A percentile compares a stretch with the other conserved stretches of the same genome.
Conservation (phyloP, 2,797 vertebrate species). For the Pangasius djambal region DNA sequence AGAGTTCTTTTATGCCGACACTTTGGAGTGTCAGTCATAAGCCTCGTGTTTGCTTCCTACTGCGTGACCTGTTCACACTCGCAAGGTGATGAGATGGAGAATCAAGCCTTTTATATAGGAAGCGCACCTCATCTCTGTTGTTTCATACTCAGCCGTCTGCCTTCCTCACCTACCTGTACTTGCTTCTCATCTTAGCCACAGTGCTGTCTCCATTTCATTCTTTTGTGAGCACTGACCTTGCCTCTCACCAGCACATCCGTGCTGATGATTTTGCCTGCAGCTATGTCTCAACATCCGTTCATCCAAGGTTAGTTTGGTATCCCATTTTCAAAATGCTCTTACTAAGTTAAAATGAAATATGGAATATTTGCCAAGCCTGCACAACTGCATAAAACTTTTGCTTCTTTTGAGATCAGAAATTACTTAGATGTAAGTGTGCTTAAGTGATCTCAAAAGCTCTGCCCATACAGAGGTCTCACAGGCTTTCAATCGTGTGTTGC, state of each 20-base stretch:
- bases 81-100: constrained; percentile 50
- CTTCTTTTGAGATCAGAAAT: neutral
- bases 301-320: constrained; percentile 35
- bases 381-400: neutral
- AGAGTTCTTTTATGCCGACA: constrained; percentile 5
- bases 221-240: constrained; percentile 44
- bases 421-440: neutral
- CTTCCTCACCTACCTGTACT: constrained; percentile 28
- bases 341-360: neutral
- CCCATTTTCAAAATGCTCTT: constrained; percentile 12
- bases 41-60: constrained; percentile 24
- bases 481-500: neutral
- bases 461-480: neutral
- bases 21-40: constrained; percentile 52
- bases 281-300: constrained; percentile 44
- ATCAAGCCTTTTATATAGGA: constrained; percentile 48
- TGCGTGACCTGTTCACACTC: constrained; percentile 44
- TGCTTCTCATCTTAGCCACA: constrained; percentile 21
- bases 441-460: neutral
- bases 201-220: constrained; percentile 37
- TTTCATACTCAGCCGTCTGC: constrained; percentile 40
- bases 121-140: constrained; percentile 29
- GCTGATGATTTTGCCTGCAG: constrained; percentile 49
- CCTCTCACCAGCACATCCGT: constrained; percentile 45
- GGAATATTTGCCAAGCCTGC: neutral